Evolutionary conservation across 2,888 invertebrate species (phyloP), one percentile per base, ranked within the genome.

Genomic region (Volucella zonaria): DNA sequence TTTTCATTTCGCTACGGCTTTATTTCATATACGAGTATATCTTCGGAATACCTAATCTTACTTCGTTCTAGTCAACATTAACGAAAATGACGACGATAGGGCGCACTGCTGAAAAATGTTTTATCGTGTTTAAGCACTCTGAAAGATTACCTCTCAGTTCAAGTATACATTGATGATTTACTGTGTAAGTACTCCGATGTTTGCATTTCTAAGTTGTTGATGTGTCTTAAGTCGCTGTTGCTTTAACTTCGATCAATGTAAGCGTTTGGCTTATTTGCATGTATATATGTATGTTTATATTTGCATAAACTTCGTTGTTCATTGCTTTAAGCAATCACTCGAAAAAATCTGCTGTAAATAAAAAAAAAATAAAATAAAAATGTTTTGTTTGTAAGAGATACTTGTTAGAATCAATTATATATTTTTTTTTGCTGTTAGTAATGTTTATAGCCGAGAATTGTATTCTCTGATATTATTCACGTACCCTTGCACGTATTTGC

Each of bases 291-390:
- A 31, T 52, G 66, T 18, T 74, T 54, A 66, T 67, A 40, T 62
- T 67, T 59, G 70, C 66, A 54, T 73, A 67, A 68, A 74, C 52
- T 68, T 82, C 74, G 79, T 83, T 70, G 78, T 74, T 68, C 14
- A 31, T 70, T 78, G 56, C 64, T 61, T 11, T 66, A 58, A 31
- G 82, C 74, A 58, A 82, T 82, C 82, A 47, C 43, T 79, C 14
- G 45, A 76, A 56, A 70, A 78, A 83, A 83, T 82, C 82, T 82
- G 74, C 68, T 82, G 68, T 10, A 73, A 82, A 42, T 58, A 38
- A 14, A 73, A 6, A 73, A 6, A 42, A 8, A 56, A 64, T 10
- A 49, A 12, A 68, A 64, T 1, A 47, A 40, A 67, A 62, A 52
- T 43, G 38, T 11, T 43, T 14, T 70, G 6, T 40, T 59, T 54